Evolutionary conservation across 2,797 vertebrate species (phyloP), one percentile per base, ranked within the genome.

Genomic region (Psittacula echo): DNA sequence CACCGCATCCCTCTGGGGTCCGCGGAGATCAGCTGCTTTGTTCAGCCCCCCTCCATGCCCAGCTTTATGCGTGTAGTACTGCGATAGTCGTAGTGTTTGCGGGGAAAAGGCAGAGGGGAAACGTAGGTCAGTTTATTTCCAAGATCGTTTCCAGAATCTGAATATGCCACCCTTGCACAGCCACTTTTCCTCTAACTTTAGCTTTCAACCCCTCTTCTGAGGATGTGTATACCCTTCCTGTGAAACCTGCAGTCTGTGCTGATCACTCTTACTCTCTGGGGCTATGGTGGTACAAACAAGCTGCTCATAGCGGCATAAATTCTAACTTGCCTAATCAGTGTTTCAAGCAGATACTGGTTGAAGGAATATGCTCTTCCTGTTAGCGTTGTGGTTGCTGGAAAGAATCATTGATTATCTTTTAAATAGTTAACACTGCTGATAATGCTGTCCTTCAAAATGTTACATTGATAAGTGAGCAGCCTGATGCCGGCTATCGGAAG

Each of bases 71-170:
- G 39, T 37, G 77, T 34, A 39, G 1, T 12, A 12, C 58, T 4
- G 1, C 22, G 24, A 34, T 6, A 1, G 17, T 23, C 73, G 0
- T 0, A 1, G 41, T 19, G 78, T 10, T 64, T 15, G 19, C 19
- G 5, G 68, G 30, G 10, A 27, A 47, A 32, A 45, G 26, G 7
- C 19, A 16, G 37, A 30, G 48, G 5, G 26, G 60, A 58, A 60
- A 16, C 0, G 22, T 4, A 13, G 30, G 37, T 79, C 30, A 2
- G 2, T n/a, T 80, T 27, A 18, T 74, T 87, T 42, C 32, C 70
- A 0, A 24, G 42, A 1, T 5, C 10, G 48, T 50, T 67, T 10
- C 44, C 11, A 32, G 21, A 17, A 3, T 26, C 16, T 18, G 85
- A 51, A 21, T 20, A 0, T 18, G 1, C 26, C 23, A 1, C 56